Base-by-base conservation (phyloP, 2,888 invertebrate genomes). In the Cybosia mesomella region DNA sequence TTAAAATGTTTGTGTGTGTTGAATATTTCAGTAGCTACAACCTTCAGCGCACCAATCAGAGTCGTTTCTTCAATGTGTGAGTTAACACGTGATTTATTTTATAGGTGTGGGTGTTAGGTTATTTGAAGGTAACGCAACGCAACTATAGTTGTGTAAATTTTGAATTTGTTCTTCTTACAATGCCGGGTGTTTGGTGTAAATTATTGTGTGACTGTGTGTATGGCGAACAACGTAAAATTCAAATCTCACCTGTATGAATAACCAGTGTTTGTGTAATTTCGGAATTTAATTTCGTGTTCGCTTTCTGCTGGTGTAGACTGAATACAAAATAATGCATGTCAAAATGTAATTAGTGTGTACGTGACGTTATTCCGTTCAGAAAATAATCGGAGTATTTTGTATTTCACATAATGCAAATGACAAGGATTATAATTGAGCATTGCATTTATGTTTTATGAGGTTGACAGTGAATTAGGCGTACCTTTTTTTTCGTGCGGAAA, bases 21-120 rank as follows among this genome's bases (percentile, higher is more conserved):
- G 75, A 84, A 85, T 85, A 85, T 83, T 84, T 84, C 74, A 84
- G 76, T 66, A 73, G 68, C 71, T 70, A 77, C 75, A 76, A 77
- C 77, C 70, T 72, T 58, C 68, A 71, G 62, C 61, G 67, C 62
- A 71, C 84, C 81, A 83, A 83, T 82, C 75, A 72, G 61, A 71
- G 61, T 22, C 55, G 55, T 63, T 66, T 53, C 67, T 74, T 71
- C 57, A 64, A 67, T 72, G 83, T 82, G 75, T 79, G 75, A 10
- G 74, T 74, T 18, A 54, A 61, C n/a, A 65, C 58, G 63, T 75
- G 64, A 76, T 75, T 73, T 67, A 70, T 68, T 76, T 62, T 63
- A 73, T 39, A 8, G 0, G 21, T 58, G 66, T 63, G 62, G 68
- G 64, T 55, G 69, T 68, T 54, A 28, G 28, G 43, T 72, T 70